Evolutionary conservation across 2,888 invertebrate genomes (phyloP), one percentile per base, ranked within the genome.

Genomic region (Entomobrya multifasciata): DNA sequence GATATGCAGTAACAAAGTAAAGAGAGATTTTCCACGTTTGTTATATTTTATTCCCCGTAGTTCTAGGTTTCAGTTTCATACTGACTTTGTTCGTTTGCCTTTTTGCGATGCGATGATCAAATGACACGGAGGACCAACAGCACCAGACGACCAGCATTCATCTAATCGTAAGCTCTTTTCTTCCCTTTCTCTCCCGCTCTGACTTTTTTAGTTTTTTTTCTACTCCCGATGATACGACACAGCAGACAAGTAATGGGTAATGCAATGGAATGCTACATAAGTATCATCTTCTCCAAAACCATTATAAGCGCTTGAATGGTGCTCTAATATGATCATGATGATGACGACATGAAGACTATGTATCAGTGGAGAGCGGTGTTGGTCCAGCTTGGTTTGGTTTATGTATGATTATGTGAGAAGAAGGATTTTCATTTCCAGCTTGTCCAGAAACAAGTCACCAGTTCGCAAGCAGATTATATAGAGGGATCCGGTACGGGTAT

Each of bases 301-400:
- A 86, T 86, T 86, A 86, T 86, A 80, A 86, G 74, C 86, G 86
- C 49, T 86, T 72, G 57, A 86, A 78, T 80, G 79, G 74, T 86
- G 52, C 76, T 80, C 86, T 86, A 86, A 86, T 86, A 86, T 80
- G 86, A 80, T 67, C 78, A 85, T 78, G 86, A 86, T 62, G 86
- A 72, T 78, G 70, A 74, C 60, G 27, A 44, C 25, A 77, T 60
- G 60, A 36, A 36, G 36, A 36, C 8, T 36, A 36, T 36, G 36
- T 36, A 36, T 4, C 36, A 36, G 8, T 36, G 36, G 36, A 36
- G 27, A 10, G 55, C 22, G 8, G 41, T 11, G 8, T 22, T 27
- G 8, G 60, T 60, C 27, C 60, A 60, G 22, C 60, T 27, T 55
- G 5, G 36, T 36, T 74, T 74, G 22, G 52, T 74, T 74, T 74